These are phyloP conservation scores for Alethe castanea DNA, from an alignment of 2,113 vertebrate genomes.

Conservation along the genomic window DNA sequence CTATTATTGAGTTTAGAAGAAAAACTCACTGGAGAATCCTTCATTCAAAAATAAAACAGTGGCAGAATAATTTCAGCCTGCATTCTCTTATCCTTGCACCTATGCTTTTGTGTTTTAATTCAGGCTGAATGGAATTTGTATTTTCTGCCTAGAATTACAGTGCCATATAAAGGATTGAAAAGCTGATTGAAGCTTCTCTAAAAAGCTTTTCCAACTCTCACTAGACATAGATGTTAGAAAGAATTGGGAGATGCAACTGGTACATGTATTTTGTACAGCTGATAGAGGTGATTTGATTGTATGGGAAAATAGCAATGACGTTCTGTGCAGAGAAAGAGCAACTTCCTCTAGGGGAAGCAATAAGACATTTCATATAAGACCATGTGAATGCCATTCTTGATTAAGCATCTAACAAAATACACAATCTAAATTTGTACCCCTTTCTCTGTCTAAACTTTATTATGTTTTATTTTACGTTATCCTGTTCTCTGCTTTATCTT, in stretches of 20 bases:
- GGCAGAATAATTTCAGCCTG: neutral
- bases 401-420: neutral
- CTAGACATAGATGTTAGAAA: neutral
- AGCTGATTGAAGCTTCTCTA: neutral
- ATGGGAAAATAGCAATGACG: neutral
- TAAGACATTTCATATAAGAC: neutral
- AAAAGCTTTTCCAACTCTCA: neutral
- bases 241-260: neutral
- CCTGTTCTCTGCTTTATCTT: neutral
- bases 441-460: neutral
- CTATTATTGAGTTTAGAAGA: neutral
- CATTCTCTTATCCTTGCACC: neutral
- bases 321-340: neutral
- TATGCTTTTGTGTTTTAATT: neutral
- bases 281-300: neutral
- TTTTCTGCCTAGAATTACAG: constrained; percentile 3
- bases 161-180: neutral
- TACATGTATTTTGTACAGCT: neutral
- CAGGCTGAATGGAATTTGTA: neutral
- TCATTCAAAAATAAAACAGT: neutral
- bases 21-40: neutral
- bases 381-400: neutral
- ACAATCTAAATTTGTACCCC: neutral
- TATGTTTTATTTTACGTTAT: neutral
- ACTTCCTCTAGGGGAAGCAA: neutral